phyloP scores from a whole-genome alignment of 2,113 vertebrate genomes.

The Henicopernis longicauda region DNA sequence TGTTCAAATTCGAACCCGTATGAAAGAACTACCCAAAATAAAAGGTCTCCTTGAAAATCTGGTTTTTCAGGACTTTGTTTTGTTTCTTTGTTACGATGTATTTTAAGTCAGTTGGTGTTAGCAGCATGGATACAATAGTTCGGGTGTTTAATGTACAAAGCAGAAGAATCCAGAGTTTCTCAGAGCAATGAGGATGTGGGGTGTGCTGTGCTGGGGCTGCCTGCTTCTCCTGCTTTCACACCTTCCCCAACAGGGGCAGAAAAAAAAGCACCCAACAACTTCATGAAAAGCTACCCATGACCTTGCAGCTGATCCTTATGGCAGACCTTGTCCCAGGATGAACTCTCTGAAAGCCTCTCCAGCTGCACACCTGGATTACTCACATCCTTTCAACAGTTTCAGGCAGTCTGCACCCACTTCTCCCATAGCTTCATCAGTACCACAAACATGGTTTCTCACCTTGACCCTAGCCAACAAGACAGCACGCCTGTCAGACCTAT shows the following conservation, averaged over 20 bases:
- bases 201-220: background rate
- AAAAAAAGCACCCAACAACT: background rate
- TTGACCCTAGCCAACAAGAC: background rate
- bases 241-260: background rate
- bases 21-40: background rate
- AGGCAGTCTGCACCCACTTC: background rate
- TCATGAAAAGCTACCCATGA: background rate
- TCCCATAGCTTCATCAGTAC: background rate
- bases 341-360: background rate
- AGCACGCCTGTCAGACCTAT: background rate
- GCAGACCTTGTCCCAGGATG: background rate
- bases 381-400: background rate
- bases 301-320: background rate
- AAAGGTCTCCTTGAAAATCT: background rate
- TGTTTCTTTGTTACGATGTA: background rate
- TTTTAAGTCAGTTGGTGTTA: background rate
- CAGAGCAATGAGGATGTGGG: background rate
- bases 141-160: background rate
- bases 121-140: background rate
- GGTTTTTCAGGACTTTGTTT: background rate
- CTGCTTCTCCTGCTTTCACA: background rate
- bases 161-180: background rate
- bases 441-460: background rate
- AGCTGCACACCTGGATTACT: background rate
- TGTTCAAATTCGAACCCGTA: background rate